phyloP scores from a whole-genome alignment of 2,888 invertebrate species.

The Acrobasis consociella region DNA sequence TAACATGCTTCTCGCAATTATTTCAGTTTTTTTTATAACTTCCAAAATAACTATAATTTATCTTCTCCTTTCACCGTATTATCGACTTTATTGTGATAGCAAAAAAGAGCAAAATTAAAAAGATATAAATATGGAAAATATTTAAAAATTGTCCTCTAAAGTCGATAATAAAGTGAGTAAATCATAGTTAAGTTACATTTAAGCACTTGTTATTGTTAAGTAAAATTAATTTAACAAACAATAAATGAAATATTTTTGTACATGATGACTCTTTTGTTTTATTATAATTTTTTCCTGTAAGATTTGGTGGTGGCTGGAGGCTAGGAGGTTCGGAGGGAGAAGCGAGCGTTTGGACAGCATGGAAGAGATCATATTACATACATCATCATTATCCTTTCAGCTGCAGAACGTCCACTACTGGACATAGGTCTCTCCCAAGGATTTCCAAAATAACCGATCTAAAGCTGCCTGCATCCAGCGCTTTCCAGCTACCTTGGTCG shows the following conservation, averaged over 20 bases:
- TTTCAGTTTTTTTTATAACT: neutral
- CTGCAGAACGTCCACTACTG: no score
- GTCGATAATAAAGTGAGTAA: slow-evolving; percentile 25
- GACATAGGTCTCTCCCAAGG: no score
- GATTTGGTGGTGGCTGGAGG: no score
- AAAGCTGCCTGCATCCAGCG: no score
- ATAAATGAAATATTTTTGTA: slow-evolving; percentile 77
- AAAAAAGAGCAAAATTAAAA: neutral
- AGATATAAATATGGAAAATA: slow-evolving; percentile 29
- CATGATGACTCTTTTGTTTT: slow-evolving; percentile 54
- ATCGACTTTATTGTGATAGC: neutral
- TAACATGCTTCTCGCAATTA: neutral
- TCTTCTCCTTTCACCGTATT: slow-evolving; percentile 5
- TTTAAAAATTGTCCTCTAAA: slow-evolving; percentile 27
- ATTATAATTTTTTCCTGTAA: slow-evolving; percentile 32
- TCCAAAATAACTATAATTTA: neutral
- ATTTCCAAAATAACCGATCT: no score
- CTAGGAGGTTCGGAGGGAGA: no score
- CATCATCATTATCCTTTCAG: no score
- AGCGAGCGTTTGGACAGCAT: no score
- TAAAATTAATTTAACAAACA: slow-evolving; percentile 67
- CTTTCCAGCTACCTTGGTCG: no score
- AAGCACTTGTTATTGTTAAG: slow-evolving; percentile 63
- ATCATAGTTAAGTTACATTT: slow-evolving; percentile 28
- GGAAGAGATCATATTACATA: no score